phyloP scores from a whole-genome alignment of 1,140 invertebrate species.

The Saxidomus purpurata region DNA sequence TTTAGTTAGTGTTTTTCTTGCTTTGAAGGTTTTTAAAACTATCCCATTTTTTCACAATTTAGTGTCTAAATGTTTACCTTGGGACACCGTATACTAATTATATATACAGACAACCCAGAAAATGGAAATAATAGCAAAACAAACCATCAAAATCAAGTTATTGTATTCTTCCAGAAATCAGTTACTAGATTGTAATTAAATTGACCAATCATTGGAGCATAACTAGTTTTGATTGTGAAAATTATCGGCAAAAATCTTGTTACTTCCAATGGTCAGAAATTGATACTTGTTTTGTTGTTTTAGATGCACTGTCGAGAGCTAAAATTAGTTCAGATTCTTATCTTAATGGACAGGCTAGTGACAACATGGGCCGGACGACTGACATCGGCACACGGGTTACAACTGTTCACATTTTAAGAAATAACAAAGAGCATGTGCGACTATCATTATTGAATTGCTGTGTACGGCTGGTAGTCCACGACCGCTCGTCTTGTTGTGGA shows the following conservation, averaged over 20 bases:
- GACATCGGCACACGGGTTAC: slow-evolving; percentile 4
- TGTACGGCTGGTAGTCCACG: not conserved
- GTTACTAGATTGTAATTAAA: slow-evolving; percentile 48
- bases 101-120: no score
- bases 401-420: not conserved
- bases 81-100: no score
- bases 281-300: slow-evolving; percentile 58
- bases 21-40: no score
- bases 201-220: slow-evolving; percentile 58
- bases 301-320: slow-evolving; percentile 28
- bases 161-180: not conserved
- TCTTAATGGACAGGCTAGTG: slow-evolving; percentile 54
- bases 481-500: not conserved
- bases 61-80: no score
- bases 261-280: slow-evolving; percentile 29
- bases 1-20: no score
- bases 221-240: not conserved
- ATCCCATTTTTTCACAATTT: no score
- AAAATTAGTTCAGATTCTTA: slow-evolving; percentile 43
- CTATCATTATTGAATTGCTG: not conserved
- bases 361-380: slow-evolving; percentile 42
- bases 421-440: slow-evolving; percentile 31
- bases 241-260: slow-evolving; percentile 37
- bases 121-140: not conserved
- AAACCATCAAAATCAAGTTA: not conserved